Conservation (phyloP, 1,140 invertebrate genomes). For the Atta cephalotes region DNA sequence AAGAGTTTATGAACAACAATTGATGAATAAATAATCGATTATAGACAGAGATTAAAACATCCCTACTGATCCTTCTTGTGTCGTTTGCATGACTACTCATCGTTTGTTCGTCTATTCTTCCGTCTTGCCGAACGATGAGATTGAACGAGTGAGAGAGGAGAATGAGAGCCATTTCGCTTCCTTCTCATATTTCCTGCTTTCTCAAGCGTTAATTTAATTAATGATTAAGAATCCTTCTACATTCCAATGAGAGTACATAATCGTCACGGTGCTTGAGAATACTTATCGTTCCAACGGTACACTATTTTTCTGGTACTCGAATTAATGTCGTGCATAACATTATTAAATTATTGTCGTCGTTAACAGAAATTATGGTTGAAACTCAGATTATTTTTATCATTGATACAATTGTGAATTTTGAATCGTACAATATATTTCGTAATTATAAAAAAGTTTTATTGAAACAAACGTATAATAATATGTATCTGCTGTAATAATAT, state of each 20-base stretch:
- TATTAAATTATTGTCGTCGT: conserved; percentile 39
- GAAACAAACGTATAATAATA: not conserved
- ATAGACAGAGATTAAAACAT: not conserved
- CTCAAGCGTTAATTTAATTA: conserved; percentile 69
- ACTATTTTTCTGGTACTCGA: conserved; percentile 19
- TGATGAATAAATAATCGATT: not conserved
- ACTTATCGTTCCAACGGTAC: conserved; percentile 43
- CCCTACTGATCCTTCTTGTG: conserved; percentile 9
- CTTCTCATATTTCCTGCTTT: conserved; percentile 49
- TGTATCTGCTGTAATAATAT: too few relatives aligned
- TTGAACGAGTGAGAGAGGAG: conserved; percentile 21
- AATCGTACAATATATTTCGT: not conserved
- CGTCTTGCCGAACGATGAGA: conserved; percentile 15
- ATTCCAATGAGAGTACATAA: conserved; percentile 53
- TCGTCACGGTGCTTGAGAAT: conserved; percentile 39
- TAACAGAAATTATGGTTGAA: conserved; percentile 39
- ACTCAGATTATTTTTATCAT: not conserved
- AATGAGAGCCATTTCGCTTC: conserved; percentile 40
- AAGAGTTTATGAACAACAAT: not conserved
- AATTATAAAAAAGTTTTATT: not conserved
- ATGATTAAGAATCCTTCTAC: conserved; percentile 49
- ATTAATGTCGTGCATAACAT: conserved; percentile 49
- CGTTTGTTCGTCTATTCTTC: conserved; percentile 35
- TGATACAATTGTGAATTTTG: not conserved
- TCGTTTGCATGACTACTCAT: conserved; percentile 29